Percentiles rank a stretch among this genome's conserved stretches.
Conservation (phyloP, 2,888 invertebrate genomes). For the Hermaeophaga mercurialis region DNA sequence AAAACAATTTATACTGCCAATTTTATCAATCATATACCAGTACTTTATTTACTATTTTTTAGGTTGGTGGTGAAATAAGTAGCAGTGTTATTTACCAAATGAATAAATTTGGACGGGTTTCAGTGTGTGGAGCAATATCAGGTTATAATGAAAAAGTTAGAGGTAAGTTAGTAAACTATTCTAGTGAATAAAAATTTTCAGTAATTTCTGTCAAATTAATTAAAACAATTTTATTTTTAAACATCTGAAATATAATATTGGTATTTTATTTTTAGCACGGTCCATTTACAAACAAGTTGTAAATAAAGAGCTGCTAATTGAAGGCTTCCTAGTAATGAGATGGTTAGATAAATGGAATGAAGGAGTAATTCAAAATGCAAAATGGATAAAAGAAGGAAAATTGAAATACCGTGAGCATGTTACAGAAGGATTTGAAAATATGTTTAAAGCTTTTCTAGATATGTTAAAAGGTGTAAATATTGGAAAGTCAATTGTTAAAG, state of each 20-base stretch:
- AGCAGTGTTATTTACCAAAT: constrained; percentile 66
- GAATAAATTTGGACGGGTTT: constrained; percentile 68
- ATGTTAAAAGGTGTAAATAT: constrained; percentile 45
- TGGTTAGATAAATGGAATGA: constrained; percentile 63
- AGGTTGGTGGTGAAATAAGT: constrained; percentile 74
- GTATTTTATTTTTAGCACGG: constrained; percentile 33
- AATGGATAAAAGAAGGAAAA: constrained; percentile 72
- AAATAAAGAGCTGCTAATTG: constrained; percentile 41
- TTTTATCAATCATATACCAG: too few species aligned
- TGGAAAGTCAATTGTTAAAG: constrained; percentile 48
- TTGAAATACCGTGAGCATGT: constrained; percentile 71
- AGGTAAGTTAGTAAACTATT: constrained; percentile 27
- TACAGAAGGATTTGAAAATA: constrained; percentile 66
- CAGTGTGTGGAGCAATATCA: constrained; percentile 74
- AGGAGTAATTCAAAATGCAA: constrained; percentile 67
- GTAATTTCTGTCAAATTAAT: too few species aligned
- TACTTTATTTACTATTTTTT: background rate
- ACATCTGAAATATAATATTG: background rate
- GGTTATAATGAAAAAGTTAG: constrained; percentile 62
- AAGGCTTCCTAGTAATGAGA: constrained; percentile 42
- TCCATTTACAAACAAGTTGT: constrained; percentile 34
- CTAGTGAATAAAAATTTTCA: background rate
- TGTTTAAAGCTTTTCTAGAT: constrained; percentile 43
- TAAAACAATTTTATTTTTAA: too few species aligned
- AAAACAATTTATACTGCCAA: background rate